Conservation (phyloP, 2,113 vertebrate genomes). For the Leptobrachium leishanense region DNA sequence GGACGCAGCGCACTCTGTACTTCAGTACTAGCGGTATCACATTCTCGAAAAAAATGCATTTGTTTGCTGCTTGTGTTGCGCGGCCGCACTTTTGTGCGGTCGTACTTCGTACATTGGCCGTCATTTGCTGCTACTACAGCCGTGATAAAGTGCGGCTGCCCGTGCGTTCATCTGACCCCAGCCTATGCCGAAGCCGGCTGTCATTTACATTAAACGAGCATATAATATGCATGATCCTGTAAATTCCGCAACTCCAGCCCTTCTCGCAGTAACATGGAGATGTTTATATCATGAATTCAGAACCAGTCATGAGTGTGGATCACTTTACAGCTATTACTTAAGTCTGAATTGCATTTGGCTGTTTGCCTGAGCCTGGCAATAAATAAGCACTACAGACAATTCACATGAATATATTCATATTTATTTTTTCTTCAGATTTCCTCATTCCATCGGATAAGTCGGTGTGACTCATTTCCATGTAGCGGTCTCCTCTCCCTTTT, state of each 20-base stretch:
- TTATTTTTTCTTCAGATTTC: constrained; percentile 30
- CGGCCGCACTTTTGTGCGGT: too few relatives aligned
- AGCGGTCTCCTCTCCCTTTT: constrained; percentile 19
- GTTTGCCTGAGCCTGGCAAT: constrained; percentile 52
- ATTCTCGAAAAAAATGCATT: too few relatives aligned
- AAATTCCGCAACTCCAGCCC: constrained; percentile 18
- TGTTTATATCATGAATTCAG: constrained; percentile 45
- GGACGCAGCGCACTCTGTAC: too few relatives aligned
- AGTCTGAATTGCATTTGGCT: constrained; percentile 49
- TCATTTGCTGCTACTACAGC: too few relatives aligned
- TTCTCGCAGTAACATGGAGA: constrained; percentile 44
- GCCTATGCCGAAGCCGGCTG: too few relatives aligned
- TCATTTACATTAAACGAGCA: neutral
- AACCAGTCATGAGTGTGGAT: constrained; percentile 48
- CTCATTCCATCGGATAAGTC: constrained; percentile 46
- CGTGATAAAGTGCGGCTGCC: too few relatives aligned
- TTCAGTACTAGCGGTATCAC: too few relatives aligned
- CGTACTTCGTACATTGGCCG: too few relatives aligned
- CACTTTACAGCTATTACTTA: constrained; percentile 42
- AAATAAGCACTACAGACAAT: constrained; percentile 30
- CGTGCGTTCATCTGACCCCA: too few relatives aligned
- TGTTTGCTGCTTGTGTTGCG: too few relatives aligned
- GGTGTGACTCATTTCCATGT: constrained; percentile 50
- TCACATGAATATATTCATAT: constrained; percentile 42
- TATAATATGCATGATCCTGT: constrained; percentile 16